Conservation (phyloP, 2,113 vertebrate genomes). For the Centropus bengalensis region DNA sequence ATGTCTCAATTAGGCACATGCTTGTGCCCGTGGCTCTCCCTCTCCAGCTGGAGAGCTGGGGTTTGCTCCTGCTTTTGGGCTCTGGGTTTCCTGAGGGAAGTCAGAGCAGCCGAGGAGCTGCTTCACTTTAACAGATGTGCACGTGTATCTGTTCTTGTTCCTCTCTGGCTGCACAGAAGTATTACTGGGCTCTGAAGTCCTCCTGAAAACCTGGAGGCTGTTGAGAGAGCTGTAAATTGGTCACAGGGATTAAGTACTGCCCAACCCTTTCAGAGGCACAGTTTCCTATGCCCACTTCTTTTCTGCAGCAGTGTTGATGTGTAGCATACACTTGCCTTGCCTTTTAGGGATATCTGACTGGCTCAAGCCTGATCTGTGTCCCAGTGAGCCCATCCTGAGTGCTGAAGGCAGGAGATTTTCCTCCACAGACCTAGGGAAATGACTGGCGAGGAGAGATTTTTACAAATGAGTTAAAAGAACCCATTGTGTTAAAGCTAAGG, state of each 20-base stretch:
- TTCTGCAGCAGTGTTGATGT: background rate
- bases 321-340: background rate
- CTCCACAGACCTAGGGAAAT: background rate
- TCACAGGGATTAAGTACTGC: background rate
- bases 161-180: background rate
- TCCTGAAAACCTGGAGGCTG: background rate
- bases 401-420: background rate
- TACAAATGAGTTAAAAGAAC: background rate
- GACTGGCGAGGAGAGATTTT: background rate
- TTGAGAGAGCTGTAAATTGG: background rate
- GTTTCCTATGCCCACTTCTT: background rate
- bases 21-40: background rate
- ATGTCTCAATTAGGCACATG: background rate
- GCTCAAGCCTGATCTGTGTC: background rate
- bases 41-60: background rate
- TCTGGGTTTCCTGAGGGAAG: background rate
- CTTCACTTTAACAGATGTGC: background rate
- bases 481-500: slow-evolving; percentile 28
- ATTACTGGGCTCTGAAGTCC: background rate
- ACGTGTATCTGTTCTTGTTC: background rate
- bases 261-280: slow-evolving; percentile 7
- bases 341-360: slow-evolving; percentile 51
- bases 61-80: background rate
- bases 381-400: background rate
- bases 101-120: background rate